Conservation (phyloP, 2,797 vertebrate genomes). For the Psittacula derbiana region DNA sequence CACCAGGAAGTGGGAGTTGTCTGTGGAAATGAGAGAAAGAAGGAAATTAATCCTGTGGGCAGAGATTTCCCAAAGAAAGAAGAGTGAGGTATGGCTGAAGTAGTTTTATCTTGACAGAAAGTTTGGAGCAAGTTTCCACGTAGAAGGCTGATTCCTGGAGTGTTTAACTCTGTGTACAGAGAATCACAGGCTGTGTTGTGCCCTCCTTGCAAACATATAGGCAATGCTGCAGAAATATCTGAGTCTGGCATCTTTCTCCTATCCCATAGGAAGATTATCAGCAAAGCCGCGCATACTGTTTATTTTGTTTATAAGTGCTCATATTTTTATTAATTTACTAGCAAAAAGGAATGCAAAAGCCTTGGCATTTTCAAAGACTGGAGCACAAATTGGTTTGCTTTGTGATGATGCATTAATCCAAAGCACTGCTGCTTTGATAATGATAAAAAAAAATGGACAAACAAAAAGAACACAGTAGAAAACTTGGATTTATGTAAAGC, state of each 20-base stretch:
- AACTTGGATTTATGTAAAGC: constrained; percentile 3
- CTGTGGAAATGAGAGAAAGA: not conserved
- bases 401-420: not conserved
- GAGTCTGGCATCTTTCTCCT: not conserved
- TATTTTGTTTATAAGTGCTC: not conserved
- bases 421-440: not conserved
- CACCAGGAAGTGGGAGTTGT: not conserved
- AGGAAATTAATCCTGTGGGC: not conserved
- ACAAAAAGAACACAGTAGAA: not conserved
- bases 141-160: not conserved
- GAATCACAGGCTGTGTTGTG: not conserved
- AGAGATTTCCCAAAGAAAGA: not conserved
- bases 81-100: not conserved
- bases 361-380: not conserved
- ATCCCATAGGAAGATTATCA: not conserved
- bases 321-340: not conserved
- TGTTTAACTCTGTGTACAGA: rapidly evolving
- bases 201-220: not conserved
- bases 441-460: not conserved
- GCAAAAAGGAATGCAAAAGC: not conserved
- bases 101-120: not conserved
- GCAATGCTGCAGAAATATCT: not conserved
- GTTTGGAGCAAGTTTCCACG: not conserved
- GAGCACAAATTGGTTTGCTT: not conserved
- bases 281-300: not conserved